These are phyloP conservation scores for Temnothorax ravouxi DNA, from an alignment of 2,888 invertebrate genomes.

Conservation along the genomic window DNA sequence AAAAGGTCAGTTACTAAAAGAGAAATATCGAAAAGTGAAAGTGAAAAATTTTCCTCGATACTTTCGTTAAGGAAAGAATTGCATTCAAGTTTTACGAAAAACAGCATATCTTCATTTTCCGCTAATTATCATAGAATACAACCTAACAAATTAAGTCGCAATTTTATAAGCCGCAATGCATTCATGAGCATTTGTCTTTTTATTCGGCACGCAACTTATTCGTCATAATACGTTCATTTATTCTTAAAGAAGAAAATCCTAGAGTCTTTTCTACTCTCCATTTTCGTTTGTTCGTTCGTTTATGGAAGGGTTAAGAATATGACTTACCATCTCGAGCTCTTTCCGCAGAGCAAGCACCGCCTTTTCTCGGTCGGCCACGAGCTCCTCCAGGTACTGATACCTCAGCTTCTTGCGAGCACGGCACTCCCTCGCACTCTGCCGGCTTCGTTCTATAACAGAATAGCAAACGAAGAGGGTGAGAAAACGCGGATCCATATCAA, in stretches of 20 bases:
- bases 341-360: slow-evolving; percentile 95
- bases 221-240: not conserved
- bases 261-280: not conserved
- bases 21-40: not conserved
- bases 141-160: not conserved
- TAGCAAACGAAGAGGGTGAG: slow-evolving; percentile 61
- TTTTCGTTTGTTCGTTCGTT: slow-evolving; percentile 7
- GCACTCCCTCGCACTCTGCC: slow-evolving; percentile 99
- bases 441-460: slow-evolving; percentile 92
- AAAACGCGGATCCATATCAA: slow-evolving; percentile 55
- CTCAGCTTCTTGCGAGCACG: slow-evolving; percentile 98
- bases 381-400: slow-evolving; percentile 98
- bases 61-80: not conserved
- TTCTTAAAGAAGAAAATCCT: not conserved
- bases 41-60: not conserved
- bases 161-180: not conserved
- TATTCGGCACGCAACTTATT: not conserved
- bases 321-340: slow-evolving; percentile 95
- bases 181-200: not conserved
- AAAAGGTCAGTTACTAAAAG: not conserved
- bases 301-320: slow-evolving; percentile 17
- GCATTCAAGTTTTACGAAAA: not conserved
- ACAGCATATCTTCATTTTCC: not conserved
- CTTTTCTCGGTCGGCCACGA: slow-evolving; percentile 97
- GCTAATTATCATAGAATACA: not conserved